phyloP scores from a whole-genome alignment of 2,888 invertebrate genomes.

The Ophion obscuratus region DNA sequence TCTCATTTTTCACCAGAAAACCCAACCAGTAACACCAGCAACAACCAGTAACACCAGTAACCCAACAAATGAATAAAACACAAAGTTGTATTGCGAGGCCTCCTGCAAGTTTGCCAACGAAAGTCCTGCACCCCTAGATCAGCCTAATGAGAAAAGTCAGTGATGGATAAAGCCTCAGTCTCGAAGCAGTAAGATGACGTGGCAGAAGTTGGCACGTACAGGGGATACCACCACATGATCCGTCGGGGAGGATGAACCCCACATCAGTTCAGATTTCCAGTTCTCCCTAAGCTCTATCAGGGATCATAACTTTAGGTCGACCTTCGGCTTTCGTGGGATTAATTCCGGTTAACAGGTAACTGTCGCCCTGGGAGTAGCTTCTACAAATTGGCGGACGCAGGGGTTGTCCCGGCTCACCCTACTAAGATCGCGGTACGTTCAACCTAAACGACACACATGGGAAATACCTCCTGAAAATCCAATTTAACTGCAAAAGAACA shows the following conservation, averaged over 20 bases:
- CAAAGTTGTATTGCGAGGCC: not conserved
- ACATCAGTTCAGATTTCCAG: constrained; percentile 34
- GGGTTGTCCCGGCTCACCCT: constrained; percentile 52
- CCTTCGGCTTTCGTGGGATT: constrained; percentile 70
- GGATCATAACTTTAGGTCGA: constrained; percentile 44
- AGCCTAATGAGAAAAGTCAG: constrained; percentile 11
- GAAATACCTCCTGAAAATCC: constrained; percentile 79
- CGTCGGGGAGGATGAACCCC: constrained; percentile 8
- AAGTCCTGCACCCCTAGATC: not conserved
- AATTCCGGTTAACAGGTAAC: constrained; percentile 80
- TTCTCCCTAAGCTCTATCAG: constrained; percentile 2
- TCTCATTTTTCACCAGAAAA: no score
- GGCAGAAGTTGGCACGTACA: not conserved
- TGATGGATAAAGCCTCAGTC: constrained; percentile 8
- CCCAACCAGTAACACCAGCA: no score
- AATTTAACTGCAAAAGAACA: constrained; percentile 64
- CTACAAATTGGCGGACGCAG: constrained; percentile 72
- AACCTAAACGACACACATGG: constrained; percentile 77
- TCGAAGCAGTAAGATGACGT: not conserved
- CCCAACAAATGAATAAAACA: no score
- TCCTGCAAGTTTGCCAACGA: no score
- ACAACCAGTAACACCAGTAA: no score
- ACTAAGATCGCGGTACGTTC: not conserved
- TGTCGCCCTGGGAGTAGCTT: constrained; percentile 76
- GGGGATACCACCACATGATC: not conserved